Evolutionary conservation across 2,113 vertebrate species (phyloP).

Genomic region (Fukomys damarensis): DNA sequence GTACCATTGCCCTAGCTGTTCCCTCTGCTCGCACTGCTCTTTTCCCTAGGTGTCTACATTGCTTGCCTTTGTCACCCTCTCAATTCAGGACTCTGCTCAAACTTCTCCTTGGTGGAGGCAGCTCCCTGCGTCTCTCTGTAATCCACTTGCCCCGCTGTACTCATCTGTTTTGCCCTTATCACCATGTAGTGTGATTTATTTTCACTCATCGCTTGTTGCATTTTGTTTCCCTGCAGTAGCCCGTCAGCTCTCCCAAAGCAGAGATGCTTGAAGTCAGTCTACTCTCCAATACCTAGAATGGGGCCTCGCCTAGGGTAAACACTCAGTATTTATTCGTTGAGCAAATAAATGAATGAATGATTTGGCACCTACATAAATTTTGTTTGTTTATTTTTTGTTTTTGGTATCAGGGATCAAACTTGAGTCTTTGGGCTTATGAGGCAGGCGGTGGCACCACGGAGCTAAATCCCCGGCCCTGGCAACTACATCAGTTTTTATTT

Average conservation of each 20-base stretch:
- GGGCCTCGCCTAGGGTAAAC: neutral
- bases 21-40: neutral
- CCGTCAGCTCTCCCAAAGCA: neutral
- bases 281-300: neutral
- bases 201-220: neutral
- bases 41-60: neutral
- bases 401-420: too few species aligned
- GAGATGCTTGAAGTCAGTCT: neutral
- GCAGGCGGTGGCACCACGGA: too few species aligned
- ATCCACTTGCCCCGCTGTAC: neutral
- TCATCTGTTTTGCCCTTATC: neutral
- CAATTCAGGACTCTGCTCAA: neutral
- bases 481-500: neutral
- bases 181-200: neutral
- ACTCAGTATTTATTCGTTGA: neutral
- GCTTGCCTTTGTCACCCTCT: too few species aligned
- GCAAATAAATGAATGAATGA: neutral
- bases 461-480: too few species aligned
- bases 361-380: neutral
- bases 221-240: neutral
- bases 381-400: too few species aligned
- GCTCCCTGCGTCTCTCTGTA: neutral
- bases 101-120: neutral
- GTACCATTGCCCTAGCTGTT: neutral
- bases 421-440: too few species aligned